A percentile compares a stretch with the other conserved stretches of the same genome.
Evolutionary conservation across 1,140 invertebrate species (phyloP).

Genomic region (Bombus confusus): DNA sequence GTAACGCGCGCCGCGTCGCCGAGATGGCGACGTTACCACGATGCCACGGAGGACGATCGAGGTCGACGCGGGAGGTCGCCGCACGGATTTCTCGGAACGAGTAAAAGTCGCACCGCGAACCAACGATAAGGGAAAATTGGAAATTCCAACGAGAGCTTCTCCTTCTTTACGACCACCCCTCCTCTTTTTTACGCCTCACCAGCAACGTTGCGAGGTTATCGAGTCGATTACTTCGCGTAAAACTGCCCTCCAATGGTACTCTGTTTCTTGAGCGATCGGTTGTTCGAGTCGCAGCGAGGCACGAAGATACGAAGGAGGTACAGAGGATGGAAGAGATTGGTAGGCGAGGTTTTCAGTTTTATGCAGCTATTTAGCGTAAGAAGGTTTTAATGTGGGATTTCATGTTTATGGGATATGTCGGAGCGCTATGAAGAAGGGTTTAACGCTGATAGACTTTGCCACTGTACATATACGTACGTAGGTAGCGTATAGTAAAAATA

Average conservation of each 20-base stretch:
- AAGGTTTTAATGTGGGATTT: neutral
- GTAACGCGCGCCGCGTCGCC: neutral
- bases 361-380: neutral
- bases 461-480: no score
- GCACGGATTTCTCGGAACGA: conserved; percentile 22
- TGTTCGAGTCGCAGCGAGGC: neutral
- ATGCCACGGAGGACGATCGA: no score
- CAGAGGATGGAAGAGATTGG: neutral
- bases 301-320: neutral
- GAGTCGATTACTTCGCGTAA: neutral
- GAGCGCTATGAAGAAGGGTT: neutral
- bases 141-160: conserved; percentile 41
- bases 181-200: conserved; percentile 36
- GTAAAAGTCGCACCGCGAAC: conserved; percentile 31
- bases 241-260: neutral
- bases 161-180: neutral
- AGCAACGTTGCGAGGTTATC: neutral
- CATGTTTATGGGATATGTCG: neutral
- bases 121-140: conserved; percentile 58
- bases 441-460: neutral
- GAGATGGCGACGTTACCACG: neutral
- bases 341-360: neutral
- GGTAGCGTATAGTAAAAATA: neutral
- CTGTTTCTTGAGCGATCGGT: neutral
- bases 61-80: neutral